Percentiles rank a stretch among this genome's conserved stretches.
phyloP scores from a whole-genome alignment of 2,113 vertebrate genomes.

The Ammospiza caudacuta region DNA sequence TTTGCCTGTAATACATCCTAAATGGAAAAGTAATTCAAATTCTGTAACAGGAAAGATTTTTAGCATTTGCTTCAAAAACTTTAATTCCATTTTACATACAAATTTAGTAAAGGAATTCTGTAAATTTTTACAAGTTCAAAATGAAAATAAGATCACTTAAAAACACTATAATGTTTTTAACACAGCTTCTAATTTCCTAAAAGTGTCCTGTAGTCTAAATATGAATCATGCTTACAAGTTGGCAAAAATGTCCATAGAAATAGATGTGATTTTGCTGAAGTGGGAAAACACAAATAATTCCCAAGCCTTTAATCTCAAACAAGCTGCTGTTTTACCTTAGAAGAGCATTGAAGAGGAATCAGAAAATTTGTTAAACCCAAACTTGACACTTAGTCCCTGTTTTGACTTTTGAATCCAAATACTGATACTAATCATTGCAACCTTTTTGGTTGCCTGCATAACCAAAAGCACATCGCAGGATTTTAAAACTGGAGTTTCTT shows the following conservation, averaged over 20 bases:
- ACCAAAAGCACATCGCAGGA: background rate
- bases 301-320: background rate
- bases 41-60: background rate
- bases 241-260: background rate
- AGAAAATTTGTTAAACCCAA: background rate
- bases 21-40: background rate
- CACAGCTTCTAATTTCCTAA: background rate
- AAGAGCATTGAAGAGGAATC: background rate
- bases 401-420: background rate
- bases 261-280: background rate
- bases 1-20: background rate
- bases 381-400: background rate
- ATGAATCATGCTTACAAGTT: background rate
- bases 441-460: background rate
- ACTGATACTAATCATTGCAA: background rate
- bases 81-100: accelerated
- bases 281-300: background rate
- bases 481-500: background rate
- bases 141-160: background rate
- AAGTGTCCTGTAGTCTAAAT: background rate
- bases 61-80: background rate
- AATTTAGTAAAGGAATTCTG: background rate
- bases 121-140: background rate
- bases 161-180: background rate
- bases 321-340: background rate